Conservation (phyloP, 64 coral and sea anemone species). For the Cladopsammia gracilis region DNA sequence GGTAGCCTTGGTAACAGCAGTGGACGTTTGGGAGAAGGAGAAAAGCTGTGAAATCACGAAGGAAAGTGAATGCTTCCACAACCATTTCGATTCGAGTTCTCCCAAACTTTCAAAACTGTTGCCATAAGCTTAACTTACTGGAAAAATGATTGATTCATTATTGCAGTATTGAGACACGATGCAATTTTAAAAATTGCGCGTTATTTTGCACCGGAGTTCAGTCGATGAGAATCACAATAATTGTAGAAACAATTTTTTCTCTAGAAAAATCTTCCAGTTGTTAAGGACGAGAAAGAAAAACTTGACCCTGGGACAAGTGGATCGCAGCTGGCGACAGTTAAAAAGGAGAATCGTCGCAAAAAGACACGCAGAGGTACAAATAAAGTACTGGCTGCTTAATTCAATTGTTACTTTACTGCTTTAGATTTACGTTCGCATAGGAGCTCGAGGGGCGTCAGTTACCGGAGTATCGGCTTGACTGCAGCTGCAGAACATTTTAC, state of each 20-base stretch:
- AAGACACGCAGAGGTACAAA: conserved; percentile 30
- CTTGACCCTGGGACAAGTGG: not conserved
- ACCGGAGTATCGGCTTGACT: not conserved
- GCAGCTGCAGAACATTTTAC: no score
- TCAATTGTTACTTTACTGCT: not conserved
- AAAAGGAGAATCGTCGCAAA: not conserved
- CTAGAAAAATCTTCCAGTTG: not conserved
- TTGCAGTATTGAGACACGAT: no score
- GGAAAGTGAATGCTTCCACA: no score
- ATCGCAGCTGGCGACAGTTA: not conserved
- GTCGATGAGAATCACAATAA: not conserved
- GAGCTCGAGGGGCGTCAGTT: not conserved
- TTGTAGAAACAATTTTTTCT: not conserved
- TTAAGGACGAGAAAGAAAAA: not conserved
- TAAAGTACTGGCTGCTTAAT: not conserved
- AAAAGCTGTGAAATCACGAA: no score
- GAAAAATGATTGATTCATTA: no score
- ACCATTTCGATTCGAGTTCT: no score
- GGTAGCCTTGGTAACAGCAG: no score
- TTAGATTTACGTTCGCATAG: not conserved
- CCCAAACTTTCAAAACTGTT: no score
- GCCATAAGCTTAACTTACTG: no score
- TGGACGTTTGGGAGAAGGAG: no score
- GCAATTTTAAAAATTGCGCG: no score
- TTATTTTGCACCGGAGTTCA: no score